Conservation (phyloP, 2,888 invertebrate genomes). For the Agriopis aurantiaria region DNA sequence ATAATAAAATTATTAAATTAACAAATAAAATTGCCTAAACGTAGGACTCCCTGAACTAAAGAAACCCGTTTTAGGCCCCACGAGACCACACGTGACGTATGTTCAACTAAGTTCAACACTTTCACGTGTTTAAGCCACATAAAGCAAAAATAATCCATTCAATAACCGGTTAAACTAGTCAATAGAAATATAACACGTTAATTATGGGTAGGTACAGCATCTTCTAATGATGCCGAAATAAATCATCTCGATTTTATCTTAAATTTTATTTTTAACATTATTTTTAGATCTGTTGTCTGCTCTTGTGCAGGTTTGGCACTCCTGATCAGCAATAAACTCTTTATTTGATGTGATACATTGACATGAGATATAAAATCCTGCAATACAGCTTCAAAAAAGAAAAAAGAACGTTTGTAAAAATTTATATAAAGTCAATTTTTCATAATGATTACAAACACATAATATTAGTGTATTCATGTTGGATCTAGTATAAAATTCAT, state of each 20-base stretch:
- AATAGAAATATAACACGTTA: slow-evolving; percentile 39
- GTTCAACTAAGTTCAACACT: slow-evolving; percentile 22
- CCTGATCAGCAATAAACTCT: slow-evolving; percentile 12
- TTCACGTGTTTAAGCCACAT: slow-evolving; percentile 36
- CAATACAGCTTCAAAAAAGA: background rate
- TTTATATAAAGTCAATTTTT: too few species aligned
- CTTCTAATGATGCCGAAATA: slow-evolving; percentile 35
- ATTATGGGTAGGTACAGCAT: slow-evolving; percentile 31
- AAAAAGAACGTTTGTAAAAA: too few species aligned
- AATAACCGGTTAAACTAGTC: slow-evolving; percentile 37
- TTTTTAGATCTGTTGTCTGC: slow-evolving; percentile 17
- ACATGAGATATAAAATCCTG: background rate
- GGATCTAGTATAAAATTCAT: too few species aligned
- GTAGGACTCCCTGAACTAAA: background rate
- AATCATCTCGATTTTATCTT: slow-evolving; percentile 35
- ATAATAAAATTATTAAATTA: background rate
- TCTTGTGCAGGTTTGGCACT: slow-evolving; percentile 14
- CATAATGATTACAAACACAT: too few species aligned
- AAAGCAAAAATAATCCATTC: slow-evolving; percentile 35
- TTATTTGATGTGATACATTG: slow-evolving; percentile 9
- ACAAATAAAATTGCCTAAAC: slow-evolving; percentile 11
- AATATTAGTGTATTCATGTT: too few species aligned
- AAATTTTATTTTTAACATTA: slow-evolving; percentile 15
- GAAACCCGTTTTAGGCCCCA: slow-evolving; percentile 20
- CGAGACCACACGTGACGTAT: slow-evolving; percentile 15